These are phyloP conservation scores for Aurelia sp. DNA, from an alignment of 30 jellyfish, hydroid and myxozoan genomes.

Conservation along the genomic window DNA sequence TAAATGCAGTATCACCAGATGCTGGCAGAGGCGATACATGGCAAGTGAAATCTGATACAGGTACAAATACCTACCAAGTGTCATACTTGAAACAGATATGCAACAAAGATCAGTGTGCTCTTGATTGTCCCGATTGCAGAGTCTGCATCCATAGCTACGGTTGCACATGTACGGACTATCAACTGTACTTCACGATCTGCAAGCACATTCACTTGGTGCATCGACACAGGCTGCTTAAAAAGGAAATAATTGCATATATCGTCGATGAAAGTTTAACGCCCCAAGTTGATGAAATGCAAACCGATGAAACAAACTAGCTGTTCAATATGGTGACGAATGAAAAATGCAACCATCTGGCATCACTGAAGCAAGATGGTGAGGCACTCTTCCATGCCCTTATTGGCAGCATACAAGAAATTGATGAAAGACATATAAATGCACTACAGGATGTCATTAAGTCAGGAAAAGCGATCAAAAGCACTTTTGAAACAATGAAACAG, in stretches of 20 bases:
- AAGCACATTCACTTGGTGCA: constrained; percentile 27
- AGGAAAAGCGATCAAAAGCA: no score
- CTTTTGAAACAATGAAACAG: background rate
- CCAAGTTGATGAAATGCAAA: background rate
- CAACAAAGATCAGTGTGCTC: background rate
- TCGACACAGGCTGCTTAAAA: background rate
- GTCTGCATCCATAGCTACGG: constrained; percentile 17
- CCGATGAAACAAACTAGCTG: background rate
- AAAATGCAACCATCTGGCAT: background rate
- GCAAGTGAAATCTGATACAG: no score
- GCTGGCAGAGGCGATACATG: no score
- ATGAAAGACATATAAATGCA: background rate
- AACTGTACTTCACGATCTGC: constrained; percentile 17
- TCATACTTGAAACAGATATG: background rate
- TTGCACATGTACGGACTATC: no score
- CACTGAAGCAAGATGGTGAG: background rate
- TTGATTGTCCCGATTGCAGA: background rate
- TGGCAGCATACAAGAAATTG: constrained; percentile 5
- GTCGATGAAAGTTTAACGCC: background rate
- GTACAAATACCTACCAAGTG: no score
- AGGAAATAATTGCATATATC: background rate
- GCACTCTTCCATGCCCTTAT: background rate
- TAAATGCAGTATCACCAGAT: no score
- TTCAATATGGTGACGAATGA: background rate
- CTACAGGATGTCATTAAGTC: background rate